These are phyloP conservation scores for Nannoperca australis DNA, from an alignment of 2,797 vertebrate genomes.

Conservation along the genomic window DNA sequence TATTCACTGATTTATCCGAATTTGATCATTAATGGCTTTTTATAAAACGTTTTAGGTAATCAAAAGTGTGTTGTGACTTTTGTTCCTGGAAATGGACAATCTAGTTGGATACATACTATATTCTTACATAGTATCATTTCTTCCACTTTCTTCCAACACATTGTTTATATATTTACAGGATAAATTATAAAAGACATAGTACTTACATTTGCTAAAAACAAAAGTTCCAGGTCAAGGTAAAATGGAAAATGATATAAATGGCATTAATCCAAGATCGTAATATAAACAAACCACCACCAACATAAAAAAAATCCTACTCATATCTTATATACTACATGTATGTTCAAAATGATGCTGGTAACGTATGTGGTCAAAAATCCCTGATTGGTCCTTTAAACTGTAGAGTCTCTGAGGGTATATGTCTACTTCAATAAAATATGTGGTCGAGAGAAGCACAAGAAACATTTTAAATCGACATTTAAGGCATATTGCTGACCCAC, in stretches of 20 bases:
- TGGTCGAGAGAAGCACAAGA: neutral
- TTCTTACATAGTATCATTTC: neutral
- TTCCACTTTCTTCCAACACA: neutral
- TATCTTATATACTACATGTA: neutral
- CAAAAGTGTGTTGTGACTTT: neutral
- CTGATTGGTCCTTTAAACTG: neutral
- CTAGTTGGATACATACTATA: neutral
- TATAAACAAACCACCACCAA: neutral
- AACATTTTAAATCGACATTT: neutral
- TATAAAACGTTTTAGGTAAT: neutral
- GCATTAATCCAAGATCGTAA: neutral
- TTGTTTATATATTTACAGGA: neutral
- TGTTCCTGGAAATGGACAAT: neutral
- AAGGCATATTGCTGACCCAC: constrained; percentile 1
- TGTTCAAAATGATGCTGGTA: neutral
- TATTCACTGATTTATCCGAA: neutral
- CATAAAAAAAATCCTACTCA: neutral
- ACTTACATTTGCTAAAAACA: neutral
- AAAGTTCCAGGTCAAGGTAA: neutral
- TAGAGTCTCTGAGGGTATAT: neutral
- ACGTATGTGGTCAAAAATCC: neutral
- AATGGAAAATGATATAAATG: neutral
- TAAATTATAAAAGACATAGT: neutral
- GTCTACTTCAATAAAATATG: neutral
- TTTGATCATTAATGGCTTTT: neutral